Evolutionary conservation across 2,113 vertebrate genomes (phyloP).

Genomic region (Podarcis raffonei): DNA sequence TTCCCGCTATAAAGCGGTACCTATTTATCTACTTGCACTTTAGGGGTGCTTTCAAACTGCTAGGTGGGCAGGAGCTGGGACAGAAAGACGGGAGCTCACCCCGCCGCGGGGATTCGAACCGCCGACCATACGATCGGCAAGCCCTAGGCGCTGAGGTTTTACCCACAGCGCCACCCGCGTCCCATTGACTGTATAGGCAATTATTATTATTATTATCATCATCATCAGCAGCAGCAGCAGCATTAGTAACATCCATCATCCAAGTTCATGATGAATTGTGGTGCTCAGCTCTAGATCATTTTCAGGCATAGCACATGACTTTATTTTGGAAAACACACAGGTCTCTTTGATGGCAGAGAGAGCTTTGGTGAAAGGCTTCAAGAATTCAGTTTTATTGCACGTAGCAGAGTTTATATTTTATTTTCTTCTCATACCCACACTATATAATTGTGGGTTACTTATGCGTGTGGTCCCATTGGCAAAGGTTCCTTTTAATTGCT

Average conservation of each 20-base stretch:
- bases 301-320: not conserved
- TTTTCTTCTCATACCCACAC: not conserved
- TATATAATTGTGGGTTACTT: not conserved
- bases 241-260: not conserved
- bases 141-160: too few relatives aligned
- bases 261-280: not conserved
- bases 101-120: too few relatives aligned
- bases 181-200: too few relatives aligned
- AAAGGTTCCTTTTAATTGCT: not conserved
- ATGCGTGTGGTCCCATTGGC: not conserved
- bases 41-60: too few relatives aligned
- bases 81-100: too few relatives aligned
- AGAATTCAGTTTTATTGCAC: not conserved
- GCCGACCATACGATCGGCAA: too few relatives aligned
- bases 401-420: not conserved
- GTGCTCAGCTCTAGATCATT: not conserved
- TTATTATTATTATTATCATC: fast-evolving
- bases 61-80: too few relatives aligned
- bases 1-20: too few relatives aligned
- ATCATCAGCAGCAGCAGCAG: too few relatives aligned
- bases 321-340: not conserved
- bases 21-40: too few relatives aligned
- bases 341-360: not conserved
- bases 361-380: too few relatives aligned
- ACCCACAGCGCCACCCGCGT: too few relatives aligned